Percentiles rank a stretch among this genome's conserved stretches.
Conservation (phyloP, 2,888 invertebrate genomes). For the Scaptomyza caliginosa region DNA sequence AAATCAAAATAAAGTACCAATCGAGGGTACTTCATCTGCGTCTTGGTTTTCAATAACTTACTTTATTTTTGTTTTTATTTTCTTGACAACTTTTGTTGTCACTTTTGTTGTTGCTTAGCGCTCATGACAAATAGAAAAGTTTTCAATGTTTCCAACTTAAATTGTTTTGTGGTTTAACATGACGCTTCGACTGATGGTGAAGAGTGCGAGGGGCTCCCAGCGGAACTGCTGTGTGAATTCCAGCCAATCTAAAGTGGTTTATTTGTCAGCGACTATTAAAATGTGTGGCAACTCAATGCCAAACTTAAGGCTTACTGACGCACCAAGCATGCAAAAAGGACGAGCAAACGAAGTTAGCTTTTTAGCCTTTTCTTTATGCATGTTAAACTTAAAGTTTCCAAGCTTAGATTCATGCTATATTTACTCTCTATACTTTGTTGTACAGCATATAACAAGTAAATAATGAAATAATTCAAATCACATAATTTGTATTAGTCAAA, state of each 20-base stretch:
- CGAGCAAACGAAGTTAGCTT: background rate
- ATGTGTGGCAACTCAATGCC: conserved; percentile 56
- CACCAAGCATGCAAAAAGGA: conserved; percentile 24
- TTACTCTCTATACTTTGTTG: background rate
- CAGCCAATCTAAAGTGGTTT: conserved; percentile 64
- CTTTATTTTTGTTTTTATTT: conserved; percentile 3
- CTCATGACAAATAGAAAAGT: conserved; percentile 72
- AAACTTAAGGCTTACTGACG: conserved; percentile 35
- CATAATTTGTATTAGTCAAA: conserved; percentile 70
- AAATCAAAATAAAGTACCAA: background rate
- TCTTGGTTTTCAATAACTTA: background rate
- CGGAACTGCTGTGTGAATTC: conserved; percentile 28
- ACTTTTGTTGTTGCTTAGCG: conserved; percentile 35
- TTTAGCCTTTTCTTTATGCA: background rate
- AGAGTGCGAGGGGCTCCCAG: conserved; percentile 14
- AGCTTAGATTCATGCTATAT: background rate
- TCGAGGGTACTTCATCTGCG: conserved; percentile 11
- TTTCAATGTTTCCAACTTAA: conserved; percentile 76
- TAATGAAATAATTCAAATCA: conserved; percentile 72
- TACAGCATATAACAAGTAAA: conserved; percentile 23
- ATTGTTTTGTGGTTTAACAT: conserved; percentile 79
- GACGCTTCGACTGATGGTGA: conserved; percentile 23
- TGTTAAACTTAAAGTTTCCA: background rate
- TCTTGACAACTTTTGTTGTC: conserved; percentile 50
- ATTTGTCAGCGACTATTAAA: conserved; percentile 61